These are phyloP conservation scores for Chiroxiphia lanceolata DNA, from an alignment of 2,797 vertebrate genomes.

Conservation along the genomic window DNA sequence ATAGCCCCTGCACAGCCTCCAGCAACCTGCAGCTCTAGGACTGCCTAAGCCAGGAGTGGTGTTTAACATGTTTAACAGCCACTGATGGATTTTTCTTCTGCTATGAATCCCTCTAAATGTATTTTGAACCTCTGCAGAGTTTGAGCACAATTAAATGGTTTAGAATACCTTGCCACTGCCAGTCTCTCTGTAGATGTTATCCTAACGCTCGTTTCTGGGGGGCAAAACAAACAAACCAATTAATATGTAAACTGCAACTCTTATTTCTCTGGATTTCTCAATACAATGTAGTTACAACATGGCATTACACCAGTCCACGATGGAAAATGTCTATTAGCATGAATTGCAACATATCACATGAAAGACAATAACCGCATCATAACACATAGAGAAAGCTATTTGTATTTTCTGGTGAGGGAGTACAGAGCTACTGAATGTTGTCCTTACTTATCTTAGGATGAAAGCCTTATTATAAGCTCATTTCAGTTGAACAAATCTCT, in stretches of 20 bases:
- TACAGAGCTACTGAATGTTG: slow-evolving; percentile 62
- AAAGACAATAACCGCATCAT: slow-evolving; percentile 34
- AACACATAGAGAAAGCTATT: slow-evolving; percentile 57
- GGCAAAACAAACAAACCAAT: not conserved
- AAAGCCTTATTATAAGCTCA: slow-evolving; percentile 80
- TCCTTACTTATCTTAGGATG: slow-evolving; percentile 75
- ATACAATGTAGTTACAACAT: not conserved
- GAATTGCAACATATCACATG: slow-evolving; percentile 35
- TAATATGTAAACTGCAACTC: not conserved
- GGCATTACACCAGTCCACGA: not conserved
- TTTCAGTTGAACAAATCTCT: slow-evolving; percentile 78
- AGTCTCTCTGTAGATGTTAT: not conserved
- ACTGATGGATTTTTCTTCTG: slow-evolving; percentile 1
- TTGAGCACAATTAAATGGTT: not conserved
- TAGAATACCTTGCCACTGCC: not conserved
- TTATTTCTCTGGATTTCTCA: not conserved
- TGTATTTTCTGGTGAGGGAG: slow-evolving; percentile 67
- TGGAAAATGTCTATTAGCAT: slow-evolving; percentile 33
- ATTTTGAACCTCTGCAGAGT: not conserved
- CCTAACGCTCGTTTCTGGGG: not conserved
- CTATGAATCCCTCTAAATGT: not conserved
- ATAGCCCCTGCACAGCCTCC: not conserved
- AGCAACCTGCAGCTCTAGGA: not conserved
- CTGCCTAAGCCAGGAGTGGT: not conserved
- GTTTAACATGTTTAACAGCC: not conserved